Conservation (phyloP, 2,888 invertebrate species). For the Melanargia galathea region DNA sequence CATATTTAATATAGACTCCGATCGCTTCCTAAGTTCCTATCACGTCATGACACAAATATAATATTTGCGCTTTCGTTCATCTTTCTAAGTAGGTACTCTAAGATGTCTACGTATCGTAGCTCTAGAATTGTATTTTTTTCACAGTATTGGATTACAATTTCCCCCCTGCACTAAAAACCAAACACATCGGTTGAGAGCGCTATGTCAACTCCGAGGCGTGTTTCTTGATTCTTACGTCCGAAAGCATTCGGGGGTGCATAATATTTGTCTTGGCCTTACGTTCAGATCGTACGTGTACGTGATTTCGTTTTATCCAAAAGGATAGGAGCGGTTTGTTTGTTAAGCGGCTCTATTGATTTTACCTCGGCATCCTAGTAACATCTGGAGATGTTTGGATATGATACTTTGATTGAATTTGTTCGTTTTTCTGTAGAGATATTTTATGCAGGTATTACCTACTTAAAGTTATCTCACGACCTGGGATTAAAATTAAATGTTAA, state of each 20-base stretch:
- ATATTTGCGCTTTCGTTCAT: no score
- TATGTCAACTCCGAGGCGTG: neutral
- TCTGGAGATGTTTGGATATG: conserved; percentile 22
- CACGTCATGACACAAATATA: no score
- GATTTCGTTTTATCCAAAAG: conserved; percentile 41
- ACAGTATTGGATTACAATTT: no score
- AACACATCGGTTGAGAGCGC: neutral
- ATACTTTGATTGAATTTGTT: conserved; percentile 2
- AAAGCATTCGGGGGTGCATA: conserved; percentile 46
- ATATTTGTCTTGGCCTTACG: conserved; percentile 45
- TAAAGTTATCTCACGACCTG: neutral
- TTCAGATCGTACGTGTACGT: conserved; percentile 40
- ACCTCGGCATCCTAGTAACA: conserved; percentile 1
- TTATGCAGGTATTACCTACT: no score
- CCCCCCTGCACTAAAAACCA: no score
- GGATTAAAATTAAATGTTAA: no score
- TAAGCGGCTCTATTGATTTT: conserved; percentile 35
- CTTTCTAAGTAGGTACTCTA: no score
- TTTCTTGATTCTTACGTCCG: conserved; percentile 28
- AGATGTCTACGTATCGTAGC: no score
- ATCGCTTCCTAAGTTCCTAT: no score
- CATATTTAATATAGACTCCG: no score
- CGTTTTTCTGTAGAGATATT: no score
- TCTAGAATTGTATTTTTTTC: no score
- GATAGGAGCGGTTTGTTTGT: conserved; percentile 37